phyloP scores from a whole-genome alignment of 2,888 invertebrate species.

The Octonoba sinensis region DNA sequence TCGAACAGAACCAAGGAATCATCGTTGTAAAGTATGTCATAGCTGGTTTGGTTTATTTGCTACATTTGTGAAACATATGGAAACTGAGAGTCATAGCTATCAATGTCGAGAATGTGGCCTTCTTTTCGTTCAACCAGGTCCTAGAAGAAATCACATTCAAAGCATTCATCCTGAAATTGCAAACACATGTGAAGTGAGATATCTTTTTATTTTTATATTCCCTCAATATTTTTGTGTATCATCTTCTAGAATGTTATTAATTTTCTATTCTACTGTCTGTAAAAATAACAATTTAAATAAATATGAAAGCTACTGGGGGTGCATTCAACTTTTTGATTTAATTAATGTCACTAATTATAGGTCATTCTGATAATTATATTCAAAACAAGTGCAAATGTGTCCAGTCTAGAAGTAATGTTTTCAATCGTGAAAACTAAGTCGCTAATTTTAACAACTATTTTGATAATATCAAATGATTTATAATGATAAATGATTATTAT shows the following conservation, averaged over 20 bases:
- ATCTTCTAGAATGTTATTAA: not conserved
- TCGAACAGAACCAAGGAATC: constrained; percentile 67
- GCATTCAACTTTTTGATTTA: too few relatives aligned
- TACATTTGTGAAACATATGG: constrained; percentile 67
- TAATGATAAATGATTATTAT: too few relatives aligned
- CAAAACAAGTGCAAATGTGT: too few relatives aligned
- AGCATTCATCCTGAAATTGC: constrained; percentile 66
- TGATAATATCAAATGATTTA: too few relatives aligned
- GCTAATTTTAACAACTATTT: too few relatives aligned
- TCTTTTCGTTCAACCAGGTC: constrained; percentile 67
- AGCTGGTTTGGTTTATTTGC: constrained; percentile 67
- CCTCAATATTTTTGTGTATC: too few relatives aligned
- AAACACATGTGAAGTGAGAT: constrained; percentile 66
- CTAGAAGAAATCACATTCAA: constrained; percentile 67
- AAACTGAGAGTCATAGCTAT: constrained; percentile 67
- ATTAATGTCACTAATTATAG: too few relatives aligned
- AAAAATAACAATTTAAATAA: too few relatives aligned
- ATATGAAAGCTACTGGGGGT: too few relatives aligned
- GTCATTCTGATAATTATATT: too few relatives aligned
- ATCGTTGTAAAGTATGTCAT: constrained; percentile 67
- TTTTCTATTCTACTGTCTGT: not conserved
- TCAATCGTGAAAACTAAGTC: too few relatives aligned
- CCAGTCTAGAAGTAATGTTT: too few relatives aligned
- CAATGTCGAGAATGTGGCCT: constrained; percentile 67
- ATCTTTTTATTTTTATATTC: not conserved